phyloP scores from a whole-genome alignment of 2,888 invertebrate genomes.

The Tenthredo distinguenda region DNA sequence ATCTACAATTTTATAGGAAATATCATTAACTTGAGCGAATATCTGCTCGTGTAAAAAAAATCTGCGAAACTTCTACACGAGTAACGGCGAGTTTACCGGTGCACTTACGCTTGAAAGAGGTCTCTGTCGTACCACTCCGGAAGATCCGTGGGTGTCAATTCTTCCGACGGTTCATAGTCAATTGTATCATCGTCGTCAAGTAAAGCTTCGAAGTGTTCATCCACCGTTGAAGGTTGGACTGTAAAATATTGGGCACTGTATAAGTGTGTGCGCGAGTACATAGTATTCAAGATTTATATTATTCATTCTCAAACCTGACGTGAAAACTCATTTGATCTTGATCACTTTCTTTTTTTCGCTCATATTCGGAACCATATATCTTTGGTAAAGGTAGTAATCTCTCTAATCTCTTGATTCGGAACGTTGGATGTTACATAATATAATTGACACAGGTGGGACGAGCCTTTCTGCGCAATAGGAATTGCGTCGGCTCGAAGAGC shows the following conservation, averaged over 20 bases:
- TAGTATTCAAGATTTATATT: no score
- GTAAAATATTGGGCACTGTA: conserved; percentile 13
- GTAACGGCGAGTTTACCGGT: not conserved
- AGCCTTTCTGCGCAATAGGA: not conserved
- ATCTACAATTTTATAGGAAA: not conserved
- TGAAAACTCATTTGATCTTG: not conserved
- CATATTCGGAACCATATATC: not conserved
- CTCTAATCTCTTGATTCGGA: not conserved
- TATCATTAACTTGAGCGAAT: not conserved
- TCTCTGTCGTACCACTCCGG: conserved; percentile 85
- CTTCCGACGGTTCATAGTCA: conserved; percentile 54
- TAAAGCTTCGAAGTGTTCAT: conserved; percentile 65
- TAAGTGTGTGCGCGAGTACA: not conserved
- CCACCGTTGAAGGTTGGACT: conserved; percentile 66
- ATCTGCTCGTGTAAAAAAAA: not conserved
- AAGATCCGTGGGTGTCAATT: conserved; percentile 74
- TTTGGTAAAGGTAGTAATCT: not conserved
- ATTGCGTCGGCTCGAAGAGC: not conserved
- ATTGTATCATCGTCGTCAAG: conserved; percentile 58
- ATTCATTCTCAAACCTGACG: not conserved
- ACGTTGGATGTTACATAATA: not conserved
- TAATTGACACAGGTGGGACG: not conserved
- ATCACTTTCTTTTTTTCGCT: not conserved
- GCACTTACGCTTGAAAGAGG: conserved; percentile 78
- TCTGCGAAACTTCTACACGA: not conserved